Percentiles rank a stretch among this genome's conserved stretches.
Evolutionary conservation across 1,140 invertebrate genomes (phyloP).

Genomic region (Megathymus violae): DNA sequence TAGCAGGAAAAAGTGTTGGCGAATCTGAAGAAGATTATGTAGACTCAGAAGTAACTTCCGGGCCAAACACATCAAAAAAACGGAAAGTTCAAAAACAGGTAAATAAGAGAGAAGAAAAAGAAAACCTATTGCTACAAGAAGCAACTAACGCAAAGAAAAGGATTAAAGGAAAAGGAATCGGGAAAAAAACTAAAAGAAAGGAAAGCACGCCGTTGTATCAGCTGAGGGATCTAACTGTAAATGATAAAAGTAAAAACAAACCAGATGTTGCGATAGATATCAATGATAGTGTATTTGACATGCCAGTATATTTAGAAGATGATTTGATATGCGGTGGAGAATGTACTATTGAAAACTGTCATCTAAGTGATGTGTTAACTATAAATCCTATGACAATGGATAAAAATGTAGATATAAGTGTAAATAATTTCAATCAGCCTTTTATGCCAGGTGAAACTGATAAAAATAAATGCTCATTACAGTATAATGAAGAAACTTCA

Average conservation of each 20-base stretch:
- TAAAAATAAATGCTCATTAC: no score
- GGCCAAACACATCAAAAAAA: background rate
- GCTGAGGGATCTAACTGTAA: slow-evolving; percentile 6
- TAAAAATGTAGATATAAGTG: slow-evolving; percentile 21
- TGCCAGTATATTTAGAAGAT: slow-evolving; percentile 32
- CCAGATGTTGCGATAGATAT: slow-evolving; percentile 8
- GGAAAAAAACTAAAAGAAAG: slow-evolving; percentile 6
- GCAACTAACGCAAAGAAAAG: background rate
- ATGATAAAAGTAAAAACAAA: background rate
- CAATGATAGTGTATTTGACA: slow-evolving; percentile 29
- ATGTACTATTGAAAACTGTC: background rate
- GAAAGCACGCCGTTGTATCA: background rate
- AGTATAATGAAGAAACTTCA: no score
- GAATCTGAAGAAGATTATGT: slow-evolving; percentile 12
- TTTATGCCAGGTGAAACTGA: no score
- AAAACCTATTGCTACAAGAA: slow-evolving; percentile 13
- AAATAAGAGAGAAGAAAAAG: slow-evolving; percentile 18
- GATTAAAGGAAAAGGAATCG: background rate
- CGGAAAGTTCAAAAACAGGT: slow-evolving; percentile 13
- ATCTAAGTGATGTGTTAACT: background rate
- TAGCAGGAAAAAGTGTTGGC: slow-evolving; percentile 26
- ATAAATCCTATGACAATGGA: slow-evolving; percentile 14
- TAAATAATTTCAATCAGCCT: slow-evolving; percentile 23
- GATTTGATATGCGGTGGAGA: slow-evolving; percentile 22
- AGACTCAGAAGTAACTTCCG: slow-evolving; percentile 11